Evolutionary conservation across 2,888 invertebrate genomes (phyloP).

Genomic region (Drosophila bunnanda): DNA sequence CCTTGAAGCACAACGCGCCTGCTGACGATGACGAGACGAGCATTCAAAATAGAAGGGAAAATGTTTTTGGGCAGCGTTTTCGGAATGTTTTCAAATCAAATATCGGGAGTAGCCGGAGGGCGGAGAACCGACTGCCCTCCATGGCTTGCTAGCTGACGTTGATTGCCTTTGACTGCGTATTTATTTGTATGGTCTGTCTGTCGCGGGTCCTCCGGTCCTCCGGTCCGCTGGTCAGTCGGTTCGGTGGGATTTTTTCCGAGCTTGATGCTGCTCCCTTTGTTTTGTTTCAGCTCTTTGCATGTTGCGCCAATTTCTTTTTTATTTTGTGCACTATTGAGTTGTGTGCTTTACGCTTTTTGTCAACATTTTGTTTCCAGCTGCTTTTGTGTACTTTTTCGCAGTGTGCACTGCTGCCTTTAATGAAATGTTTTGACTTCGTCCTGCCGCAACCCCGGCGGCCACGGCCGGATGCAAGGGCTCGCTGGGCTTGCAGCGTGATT

Average conservation of each 20-base stretch:
- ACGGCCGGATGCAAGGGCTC: not conserved
- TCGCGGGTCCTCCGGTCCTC: constrained; percentile 7
- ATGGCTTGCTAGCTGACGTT: constrained; percentile 52
- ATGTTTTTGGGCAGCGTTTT: constrained; percentile 66
- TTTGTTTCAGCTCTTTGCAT: constrained; percentile 38
- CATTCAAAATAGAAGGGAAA: constrained; percentile 52
- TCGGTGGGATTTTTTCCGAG: constrained; percentile 34
- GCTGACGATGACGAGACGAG: constrained; percentile 49
- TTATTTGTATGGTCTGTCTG: constrained; percentile 67
- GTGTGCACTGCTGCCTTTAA: constrained; percentile 58
- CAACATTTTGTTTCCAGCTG: constrained; percentile 63
- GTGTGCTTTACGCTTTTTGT: constrained; percentile 65
- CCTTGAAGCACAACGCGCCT: constrained; percentile 56
- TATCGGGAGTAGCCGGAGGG: constrained; percentile 68
- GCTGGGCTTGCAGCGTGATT: not conserved
- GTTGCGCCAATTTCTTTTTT: constrained; percentile 43
- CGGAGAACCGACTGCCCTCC: constrained; percentile 32
- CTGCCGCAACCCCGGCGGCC: not conserved
- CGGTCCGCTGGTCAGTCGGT: constrained; percentile 31
- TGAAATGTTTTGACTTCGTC: constrained; percentile 70
- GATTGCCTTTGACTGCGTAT: constrained; percentile 80
- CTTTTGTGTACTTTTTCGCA: constrained; percentile 56
- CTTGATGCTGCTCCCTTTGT: constrained; percentile 55
- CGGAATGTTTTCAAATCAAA: constrained; percentile 79
- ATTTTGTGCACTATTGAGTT: constrained; percentile 61